Percentiles rank a stretch among this genome's conserved stretches.
Evolutionary conservation across 2,888 invertebrate species (phyloP).

Genomic region (Clepsis dumicolana): DNA sequence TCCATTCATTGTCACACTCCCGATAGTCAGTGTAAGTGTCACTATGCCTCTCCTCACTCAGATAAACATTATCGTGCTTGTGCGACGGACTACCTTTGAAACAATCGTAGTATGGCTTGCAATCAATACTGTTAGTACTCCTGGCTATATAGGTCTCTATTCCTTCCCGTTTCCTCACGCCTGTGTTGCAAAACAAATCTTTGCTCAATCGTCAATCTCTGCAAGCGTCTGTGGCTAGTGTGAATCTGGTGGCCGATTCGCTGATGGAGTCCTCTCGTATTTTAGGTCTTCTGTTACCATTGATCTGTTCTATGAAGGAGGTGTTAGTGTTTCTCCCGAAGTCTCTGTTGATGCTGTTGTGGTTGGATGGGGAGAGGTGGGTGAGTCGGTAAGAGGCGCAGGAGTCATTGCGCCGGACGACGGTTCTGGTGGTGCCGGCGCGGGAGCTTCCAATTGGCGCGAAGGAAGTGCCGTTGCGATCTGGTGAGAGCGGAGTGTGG

Average conservation of each 20-base stretch:
- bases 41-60: slow-evolving; percentile 68
- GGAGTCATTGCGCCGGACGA: slow-evolving; percentile 79
- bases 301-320: slow-evolving; percentile 79
- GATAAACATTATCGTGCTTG: slow-evolving; percentile 49
- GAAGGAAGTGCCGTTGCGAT: slow-evolving; percentile 77
- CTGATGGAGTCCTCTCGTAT: slow-evolving; percentile 75
- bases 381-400: slow-evolving; percentile 79
- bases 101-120: slow-evolving; percentile 80
- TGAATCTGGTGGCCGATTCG: slow-evolving; percentile 76
- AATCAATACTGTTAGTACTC: slow-evolving; percentile 78
- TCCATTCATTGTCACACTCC: slow-evolving; percentile 60
- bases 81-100: slow-evolving; percentile 63
- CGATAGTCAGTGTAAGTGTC: slow-evolving; percentile 75
- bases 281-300: slow-evolving; percentile 73
- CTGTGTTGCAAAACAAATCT: slow-evolving; percentile 57
- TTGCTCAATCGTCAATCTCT: slow-evolving; percentile 77
- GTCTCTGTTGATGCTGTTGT: slow-evolving; percentile 76
- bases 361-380: slow-evolving; percentile 80
- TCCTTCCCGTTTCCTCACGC: slow-evolving; percentile 61
- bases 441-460: slow-evolving; percentile 78
- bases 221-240: slow-evolving; percentile 71
- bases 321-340: slow-evolving; percentile 76
- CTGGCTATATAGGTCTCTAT: slow-evolving; percentile 70
- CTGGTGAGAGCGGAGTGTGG: slow-evolving; percentile 58
- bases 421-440: slow-evolving; percentile 76